These are phyloP conservation scores for Trichoplusia ni DNA, from an alignment of 1,140 invertebrate species.

Conservation along the genomic window DNA sequence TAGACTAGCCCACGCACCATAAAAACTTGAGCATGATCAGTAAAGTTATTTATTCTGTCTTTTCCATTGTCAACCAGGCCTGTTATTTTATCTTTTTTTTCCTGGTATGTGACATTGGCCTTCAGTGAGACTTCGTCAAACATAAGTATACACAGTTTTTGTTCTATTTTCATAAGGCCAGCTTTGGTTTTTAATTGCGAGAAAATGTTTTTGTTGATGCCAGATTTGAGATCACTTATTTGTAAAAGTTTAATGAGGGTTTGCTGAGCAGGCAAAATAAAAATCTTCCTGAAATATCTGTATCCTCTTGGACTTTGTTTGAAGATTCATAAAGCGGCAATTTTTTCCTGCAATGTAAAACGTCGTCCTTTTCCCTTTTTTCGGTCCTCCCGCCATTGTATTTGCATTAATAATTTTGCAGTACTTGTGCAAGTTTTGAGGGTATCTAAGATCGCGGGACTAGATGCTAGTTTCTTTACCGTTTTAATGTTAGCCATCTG, in stretches of 20 bases:
- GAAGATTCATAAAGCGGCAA: slow-evolving; percentile 41
- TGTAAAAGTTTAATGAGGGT: neutral
- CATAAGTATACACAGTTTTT: slow-evolving; percentile 9
- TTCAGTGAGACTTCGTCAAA: slow-evolving; percentile 24
- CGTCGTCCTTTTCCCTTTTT: slow-evolving; percentile 28
- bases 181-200: neutral
- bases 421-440: neutral
- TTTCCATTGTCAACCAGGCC: slow-evolving; percentile 18
- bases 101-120: slow-evolving; percentile 1
- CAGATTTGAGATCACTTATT: no score
- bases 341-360: slow-evolving; percentile 45
- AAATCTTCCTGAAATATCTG: slow-evolving; percentile 9
- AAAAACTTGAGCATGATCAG: slow-evolving; percentile 8
- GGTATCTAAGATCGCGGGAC: neutral
- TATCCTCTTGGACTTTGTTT: slow-evolving; percentile 21
- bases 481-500: neutral
- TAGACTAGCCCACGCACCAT: slow-evolving; percentile 8
- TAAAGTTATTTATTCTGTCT: neutral
- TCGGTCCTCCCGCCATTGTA: neutral
- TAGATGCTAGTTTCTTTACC: neutral
- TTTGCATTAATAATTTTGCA: neutral
- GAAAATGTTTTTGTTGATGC: slow-evolving; percentile 20
- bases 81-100: slow-evolving; percentile 14
- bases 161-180: neutral
- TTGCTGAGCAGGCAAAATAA: neutral